phyloP scores from a whole-genome alignment of 2,797 vertebrate species.

The Phrynocephalus guinanensis region DNA sequence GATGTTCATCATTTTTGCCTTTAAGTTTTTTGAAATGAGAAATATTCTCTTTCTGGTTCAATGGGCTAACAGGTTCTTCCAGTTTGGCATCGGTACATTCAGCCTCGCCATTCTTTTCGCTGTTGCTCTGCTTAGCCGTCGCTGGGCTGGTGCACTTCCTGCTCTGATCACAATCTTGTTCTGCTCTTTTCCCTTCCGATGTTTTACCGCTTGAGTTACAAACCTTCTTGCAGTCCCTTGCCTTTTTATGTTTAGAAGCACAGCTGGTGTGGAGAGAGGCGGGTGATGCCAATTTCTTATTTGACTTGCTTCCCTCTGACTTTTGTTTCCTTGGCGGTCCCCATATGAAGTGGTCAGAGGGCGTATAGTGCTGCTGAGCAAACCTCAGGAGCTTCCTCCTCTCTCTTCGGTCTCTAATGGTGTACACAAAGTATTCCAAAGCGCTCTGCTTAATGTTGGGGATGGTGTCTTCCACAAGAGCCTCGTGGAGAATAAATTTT shows the following conservation, averaged over 20 bases:
- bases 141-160: constrained; percentile 55
- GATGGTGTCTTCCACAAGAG: constrained; percentile 88
- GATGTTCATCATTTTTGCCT: constrained; percentile 54
- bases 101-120: constrained; percentile 53
- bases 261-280: constrained; percentile 64
- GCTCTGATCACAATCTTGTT: constrained; percentile 50
- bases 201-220: constrained; percentile 66
- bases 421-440: constrained; percentile 96
- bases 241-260: constrained; percentile 76
- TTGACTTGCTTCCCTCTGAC: constrained; percentile 69
- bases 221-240: constrained; percentile 73
- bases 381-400: constrained; percentile 91
- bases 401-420: constrained; percentile 88
- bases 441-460: constrained; percentile 95
- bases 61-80: constrained; percentile 42
- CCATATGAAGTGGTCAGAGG: constrained; percentile 94
- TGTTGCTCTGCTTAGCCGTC: constrained; percentile 28
- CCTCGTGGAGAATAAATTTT: constrained; percentile 91
- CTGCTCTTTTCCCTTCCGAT: constrained; percentile 68
- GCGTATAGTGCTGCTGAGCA: constrained; percentile 89
- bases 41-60: constrained; percentile 55
- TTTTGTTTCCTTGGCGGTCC: constrained; percentile 84
- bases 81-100: constrained; percentile 54
- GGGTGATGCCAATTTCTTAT: constrained; percentile 69
- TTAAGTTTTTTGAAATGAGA: constrained; percentile 54